A percentile compares a stretch with the other conserved stretches of the same genome.
Evolutionary conservation across 2,797 vertebrate species (phyloP).

Genomic region (Enteromius mattozi): DNA sequence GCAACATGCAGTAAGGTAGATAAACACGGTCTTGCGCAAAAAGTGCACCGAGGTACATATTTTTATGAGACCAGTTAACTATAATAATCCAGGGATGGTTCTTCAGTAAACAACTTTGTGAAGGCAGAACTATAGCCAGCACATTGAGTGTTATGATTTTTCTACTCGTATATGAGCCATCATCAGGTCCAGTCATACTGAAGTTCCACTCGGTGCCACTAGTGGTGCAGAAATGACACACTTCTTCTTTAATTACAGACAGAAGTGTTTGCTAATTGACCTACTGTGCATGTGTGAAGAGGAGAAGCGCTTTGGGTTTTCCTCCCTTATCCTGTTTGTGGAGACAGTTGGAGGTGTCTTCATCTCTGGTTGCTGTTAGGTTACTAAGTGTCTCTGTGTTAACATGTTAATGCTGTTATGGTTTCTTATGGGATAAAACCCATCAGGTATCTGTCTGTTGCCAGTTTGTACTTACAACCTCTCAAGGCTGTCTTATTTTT

Average conservation of each 20-base stretch:
- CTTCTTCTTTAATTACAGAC: neutral
- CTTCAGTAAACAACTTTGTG: neutral
- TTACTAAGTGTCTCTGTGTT: neutral
- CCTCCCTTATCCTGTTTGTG: neutral
- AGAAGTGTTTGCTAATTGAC: neutral
- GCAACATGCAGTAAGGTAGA: too few species aligned
- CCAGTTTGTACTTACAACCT: neutral
- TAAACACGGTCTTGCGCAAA: too few species aligned
- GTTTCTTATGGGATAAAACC: neutral
- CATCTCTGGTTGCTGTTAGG: neutral
- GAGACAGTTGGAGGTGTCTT: neutral
- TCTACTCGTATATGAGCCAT: neutral
- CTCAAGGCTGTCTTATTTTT: neutral
- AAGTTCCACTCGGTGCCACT: neutral
- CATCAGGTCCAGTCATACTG: neutral
- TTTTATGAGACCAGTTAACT: neutral
- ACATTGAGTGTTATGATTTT: neutral
- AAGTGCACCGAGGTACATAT: too few species aligned
- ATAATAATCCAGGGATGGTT: neutral
- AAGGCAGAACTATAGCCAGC: neutral
- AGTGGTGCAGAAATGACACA: neutral
- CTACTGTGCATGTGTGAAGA: neutral
- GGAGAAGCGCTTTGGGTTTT: neutral
- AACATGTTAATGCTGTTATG: neutral
- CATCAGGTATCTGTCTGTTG: neutral